Percentiles rank a stretch among this genome's conserved stretches.
These are phyloP conservation scores for Bombus pyrosoma DNA, from an alignment of 1,140 invertebrate genomes.

Conservation along the genomic window DNA sequence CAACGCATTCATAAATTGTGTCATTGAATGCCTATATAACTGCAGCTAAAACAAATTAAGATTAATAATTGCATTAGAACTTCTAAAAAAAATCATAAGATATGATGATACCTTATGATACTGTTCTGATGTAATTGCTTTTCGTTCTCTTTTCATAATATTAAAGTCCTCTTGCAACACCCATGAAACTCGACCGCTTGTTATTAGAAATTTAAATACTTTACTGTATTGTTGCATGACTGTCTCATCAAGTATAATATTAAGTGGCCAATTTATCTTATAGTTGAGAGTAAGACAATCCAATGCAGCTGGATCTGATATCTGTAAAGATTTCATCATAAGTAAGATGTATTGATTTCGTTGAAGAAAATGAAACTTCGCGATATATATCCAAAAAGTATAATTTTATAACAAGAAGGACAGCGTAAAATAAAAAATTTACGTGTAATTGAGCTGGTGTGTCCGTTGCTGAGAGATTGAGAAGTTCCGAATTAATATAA, in stretches of 20 bases:
- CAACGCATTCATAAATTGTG: slow-evolving; percentile 87
- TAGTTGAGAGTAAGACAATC: slow-evolving; percentile 87
- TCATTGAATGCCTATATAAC: slow-evolving; percentile 87
- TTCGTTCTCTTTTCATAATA: slow-evolving; percentile 76
- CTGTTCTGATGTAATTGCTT: slow-evolving; percentile 71
- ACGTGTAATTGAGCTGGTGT: slow-evolving; percentile 74
- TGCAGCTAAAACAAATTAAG: slow-evolving; percentile 81
- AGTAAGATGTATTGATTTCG: slow-evolving; percentile 8
- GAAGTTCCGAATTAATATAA: slow-evolving; percentile 75
- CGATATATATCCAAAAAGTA: not conserved
- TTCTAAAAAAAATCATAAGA: not conserved
- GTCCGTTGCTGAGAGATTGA: slow-evolving; percentile 74
- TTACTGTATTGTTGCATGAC: slow-evolving; percentile 87
- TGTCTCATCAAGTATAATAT: slow-evolving; percentile 88
- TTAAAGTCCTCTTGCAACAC: slow-evolving; percentile 87
- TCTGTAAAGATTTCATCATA: slow-evolving; percentile 52
- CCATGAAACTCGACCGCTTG: slow-evolving; percentile 89
- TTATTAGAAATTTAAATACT: slow-evolving; percentile 89
- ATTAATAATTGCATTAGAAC: not conserved
- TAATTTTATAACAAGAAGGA: not conserved
- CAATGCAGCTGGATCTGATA: slow-evolving; percentile 85
- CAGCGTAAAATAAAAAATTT: not conserved
- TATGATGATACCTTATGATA: slow-evolving; percentile 75
- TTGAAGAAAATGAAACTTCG: not conserved
- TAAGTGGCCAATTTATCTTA: slow-evolving; percentile 88